Base-by-base conservation (phyloP, 2,888 invertebrate species). In the Tromatobia lineatoria region DNA sequence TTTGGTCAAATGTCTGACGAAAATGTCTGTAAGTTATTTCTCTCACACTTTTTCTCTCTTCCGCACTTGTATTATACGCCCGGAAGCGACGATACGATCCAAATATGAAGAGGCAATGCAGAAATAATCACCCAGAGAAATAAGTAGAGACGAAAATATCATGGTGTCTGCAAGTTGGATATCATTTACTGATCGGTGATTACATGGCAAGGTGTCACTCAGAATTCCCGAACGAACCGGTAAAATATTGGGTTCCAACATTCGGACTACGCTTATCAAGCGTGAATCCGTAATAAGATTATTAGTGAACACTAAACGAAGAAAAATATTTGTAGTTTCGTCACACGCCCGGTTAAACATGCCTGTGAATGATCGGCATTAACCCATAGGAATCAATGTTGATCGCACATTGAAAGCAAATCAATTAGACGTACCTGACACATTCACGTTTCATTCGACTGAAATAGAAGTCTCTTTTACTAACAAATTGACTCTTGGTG, bases 201-300 rank as follows among this genome's bases (percentile, higher is more conserved):
- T 64, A 64, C 18, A 64, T 13, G 20, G 38, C 38, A 64, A 64
- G 38, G 38, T 64, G 64, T 64, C n/a, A 42, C 18, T 20, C 10
- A 20, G 38, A 64, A 38, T 42, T 38, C 38, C 42, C 64, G 13
- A 20, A 38, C 20, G 18, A 64, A 38, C 10, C n/a, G n/a, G 64
- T 38, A 18, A 34, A 64, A 42, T 11, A 3, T 42, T 10, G 38
- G 38, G 10, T n/a, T 34, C n/a, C 7, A 7, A 38, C 38, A 42
- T 38, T 64, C 20, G 25, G 42, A 64, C 11, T 20, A 20, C 7
- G 64, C 13, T 18, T 18, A 6, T 10, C 42, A 13, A 20, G 0
- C 10, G 18, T 64, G 64, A 64, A 64, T 20, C 42, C 11, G 20
- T 38, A 38, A 38, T 64, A 38, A 18, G 11, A 38, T 64, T 18